A percentile compares a stretch with the other conserved stretches of the same genome.
phyloP scores from a whole-genome alignment of 2,113 vertebrate genomes.

The Poicephalus gulielmi region DNA sequence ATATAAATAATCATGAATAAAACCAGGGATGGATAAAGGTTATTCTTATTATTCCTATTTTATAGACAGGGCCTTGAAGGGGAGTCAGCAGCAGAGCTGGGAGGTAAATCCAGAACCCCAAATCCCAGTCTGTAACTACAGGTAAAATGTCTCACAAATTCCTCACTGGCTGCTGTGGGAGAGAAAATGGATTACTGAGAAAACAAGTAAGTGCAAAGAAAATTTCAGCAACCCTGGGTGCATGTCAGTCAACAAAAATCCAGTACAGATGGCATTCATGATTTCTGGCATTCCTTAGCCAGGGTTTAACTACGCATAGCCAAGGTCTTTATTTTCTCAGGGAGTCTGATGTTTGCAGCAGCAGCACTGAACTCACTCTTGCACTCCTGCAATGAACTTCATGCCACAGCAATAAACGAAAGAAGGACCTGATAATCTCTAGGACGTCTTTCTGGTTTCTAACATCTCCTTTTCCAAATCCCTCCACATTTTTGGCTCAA shows the following conservation, averaged over 20 bases:
- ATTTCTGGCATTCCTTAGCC: background rate
- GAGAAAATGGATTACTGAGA: background rate
- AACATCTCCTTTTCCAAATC: background rate
- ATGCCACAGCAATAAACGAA: background rate
- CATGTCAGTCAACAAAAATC: background rate
- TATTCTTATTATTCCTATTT: background rate
- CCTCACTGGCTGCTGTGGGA: background rate
- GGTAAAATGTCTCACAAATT: background rate
- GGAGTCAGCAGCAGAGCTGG: background rate
- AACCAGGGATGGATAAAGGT: background rate
- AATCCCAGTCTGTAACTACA: background rate
- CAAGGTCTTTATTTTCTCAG: background rate
- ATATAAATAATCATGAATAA: background rate
- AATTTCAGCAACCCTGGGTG: background rate
- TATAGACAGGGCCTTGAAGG: background rate
- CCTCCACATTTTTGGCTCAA: background rate
- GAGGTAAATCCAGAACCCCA: background rate
- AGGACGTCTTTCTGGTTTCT: background rate
- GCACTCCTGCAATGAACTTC: background rate
- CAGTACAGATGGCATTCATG: background rate
- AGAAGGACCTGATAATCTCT: background rate
- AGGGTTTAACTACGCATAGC: background rate
- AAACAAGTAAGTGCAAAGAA: background rate
- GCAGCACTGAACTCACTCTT: rapidly evolving
- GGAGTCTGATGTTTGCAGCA: background rate